Conservation (phyloP, 2,888 invertebrate genomes). For the Stomorhina lunata region DNA sequence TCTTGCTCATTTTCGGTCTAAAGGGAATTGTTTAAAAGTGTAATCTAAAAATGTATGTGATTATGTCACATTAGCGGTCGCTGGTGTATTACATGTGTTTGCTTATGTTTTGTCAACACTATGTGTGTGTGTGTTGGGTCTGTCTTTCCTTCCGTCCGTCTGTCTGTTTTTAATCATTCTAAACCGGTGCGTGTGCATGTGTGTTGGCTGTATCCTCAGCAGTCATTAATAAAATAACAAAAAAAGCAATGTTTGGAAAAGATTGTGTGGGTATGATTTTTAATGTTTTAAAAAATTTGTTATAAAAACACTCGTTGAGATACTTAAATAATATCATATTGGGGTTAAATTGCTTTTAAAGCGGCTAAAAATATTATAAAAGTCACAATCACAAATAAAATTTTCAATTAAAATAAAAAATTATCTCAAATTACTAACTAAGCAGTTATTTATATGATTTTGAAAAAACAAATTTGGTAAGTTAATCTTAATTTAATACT, state of each 20-base stretch:
- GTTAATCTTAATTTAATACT: neutral
- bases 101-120: too few species aligned
- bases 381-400: neutral
- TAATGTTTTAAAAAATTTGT: neutral
- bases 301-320: neutral
- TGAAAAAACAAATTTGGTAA: neutral
- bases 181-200: neutral
- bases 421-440: conserved; percentile 27
- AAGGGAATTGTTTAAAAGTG: conserved; percentile 41
- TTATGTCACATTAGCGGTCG: conserved; percentile 39
- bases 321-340: neutral
- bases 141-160: neutral
- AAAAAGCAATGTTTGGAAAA: neutral
- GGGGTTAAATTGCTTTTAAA: conserved; percentile 19
- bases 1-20: neutral
- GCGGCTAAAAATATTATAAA: neutral
- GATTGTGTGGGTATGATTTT: neutral
- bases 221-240: neutral
- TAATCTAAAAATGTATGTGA: too few species aligned
- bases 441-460: neutral
- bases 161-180: neutral
- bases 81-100: neutral
- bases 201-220: neutral
- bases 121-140: too few species aligned
- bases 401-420: neutral